Base-by-base conservation (phyloP, 2,888 invertebrate species). In the Minunthozetes semirufus region DNA sequence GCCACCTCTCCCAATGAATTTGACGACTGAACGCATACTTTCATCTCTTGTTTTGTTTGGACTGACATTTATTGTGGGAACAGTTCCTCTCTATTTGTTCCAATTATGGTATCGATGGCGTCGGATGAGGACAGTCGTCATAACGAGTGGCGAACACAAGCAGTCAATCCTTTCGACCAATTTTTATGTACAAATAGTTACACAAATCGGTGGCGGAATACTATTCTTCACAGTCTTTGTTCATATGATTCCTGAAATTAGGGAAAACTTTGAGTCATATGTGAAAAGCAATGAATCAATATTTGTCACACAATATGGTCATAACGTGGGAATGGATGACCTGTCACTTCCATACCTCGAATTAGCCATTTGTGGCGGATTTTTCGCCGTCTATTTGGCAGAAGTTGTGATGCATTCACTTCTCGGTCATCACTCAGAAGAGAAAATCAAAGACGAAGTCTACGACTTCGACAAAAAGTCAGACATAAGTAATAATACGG, bases 181-280 rank as follows among this genome's bases (percentile, higher is more conserved):
- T 19, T 38, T 66, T 66, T 66, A 66, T n/a, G 53, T 74, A 38
- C 74, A 74, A 59, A 48, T 74, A 42, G 29, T 74, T 22, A 61
- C 74, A 15, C 74, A 74, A 72, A 56, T 92, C 78, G 92, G 92
- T 19, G 92, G 92, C n/a, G 92, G 92, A 13, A 92, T 92, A 0
- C 84, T 93, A 22, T 83, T 93, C 53, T 88, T 89, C 77, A 92
- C 92, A 2, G 91, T 91, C 5, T 91, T 93, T 81, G 83, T 91
- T 78, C 92, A 93, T 80, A 84, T 93, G 80, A 84, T 92, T 74
- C 92, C 92, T 0, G 92, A 92, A 84, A 89, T 92, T 0, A 84
- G 87, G 13, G 89, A 91, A 80, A 87, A 87, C 75, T 86, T 91
- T 13, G 84, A 76, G 22, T 19, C 9, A 27, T 76, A 76, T 53